Percentiles rank a stretch among this genome's conserved stretches.
phyloP scores from a whole-genome alignment of 1,140 invertebrate species.

The Drosophila nigrodunni region DNA sequence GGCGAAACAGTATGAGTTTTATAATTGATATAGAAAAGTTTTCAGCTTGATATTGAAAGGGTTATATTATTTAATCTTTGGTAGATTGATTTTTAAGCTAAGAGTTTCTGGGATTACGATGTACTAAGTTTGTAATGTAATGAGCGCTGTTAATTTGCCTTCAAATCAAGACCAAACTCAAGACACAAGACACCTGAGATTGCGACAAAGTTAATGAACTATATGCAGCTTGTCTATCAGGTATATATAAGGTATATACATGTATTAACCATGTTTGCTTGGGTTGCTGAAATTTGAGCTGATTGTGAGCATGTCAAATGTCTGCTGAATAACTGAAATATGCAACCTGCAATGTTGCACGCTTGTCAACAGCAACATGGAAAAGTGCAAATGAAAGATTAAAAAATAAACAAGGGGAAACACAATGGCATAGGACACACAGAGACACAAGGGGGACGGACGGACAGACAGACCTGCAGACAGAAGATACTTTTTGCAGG shows the following conservation, averaged over 20 bases:
- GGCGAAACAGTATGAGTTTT: no score
- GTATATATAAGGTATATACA: background rate
- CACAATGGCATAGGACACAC: slow-evolving; percentile 38
- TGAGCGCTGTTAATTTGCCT: background rate
- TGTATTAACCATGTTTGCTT: slow-evolving; percentile 19
- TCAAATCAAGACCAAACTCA: background rate
- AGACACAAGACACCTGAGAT: background rate
- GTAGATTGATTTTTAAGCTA: no score
- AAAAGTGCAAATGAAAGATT: slow-evolving; percentile 71
- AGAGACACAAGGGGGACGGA: background rate
- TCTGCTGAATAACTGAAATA: slow-evolving; percentile 38
- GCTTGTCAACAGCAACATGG: slow-evolving; percentile 33
- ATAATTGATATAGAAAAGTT: no score
- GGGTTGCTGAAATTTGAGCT: slow-evolving; percentile 61
- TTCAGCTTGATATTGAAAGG: no score
- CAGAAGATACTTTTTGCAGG: slow-evolving; percentile 64
- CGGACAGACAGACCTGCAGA: background rate
- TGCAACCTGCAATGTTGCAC: slow-evolving; percentile 34
- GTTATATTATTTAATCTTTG: no score
- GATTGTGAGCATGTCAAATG: slow-evolving; percentile 41
- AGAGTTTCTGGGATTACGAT: no score
- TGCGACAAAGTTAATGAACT: slow-evolving; percentile 10
- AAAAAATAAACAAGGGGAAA: slow-evolving; percentile 64
- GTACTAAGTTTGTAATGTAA: background rate
- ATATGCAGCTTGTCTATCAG: background rate